Conservation (phyloP, 1,140 invertebrate species). For the Heliothis subflexa region DNA sequence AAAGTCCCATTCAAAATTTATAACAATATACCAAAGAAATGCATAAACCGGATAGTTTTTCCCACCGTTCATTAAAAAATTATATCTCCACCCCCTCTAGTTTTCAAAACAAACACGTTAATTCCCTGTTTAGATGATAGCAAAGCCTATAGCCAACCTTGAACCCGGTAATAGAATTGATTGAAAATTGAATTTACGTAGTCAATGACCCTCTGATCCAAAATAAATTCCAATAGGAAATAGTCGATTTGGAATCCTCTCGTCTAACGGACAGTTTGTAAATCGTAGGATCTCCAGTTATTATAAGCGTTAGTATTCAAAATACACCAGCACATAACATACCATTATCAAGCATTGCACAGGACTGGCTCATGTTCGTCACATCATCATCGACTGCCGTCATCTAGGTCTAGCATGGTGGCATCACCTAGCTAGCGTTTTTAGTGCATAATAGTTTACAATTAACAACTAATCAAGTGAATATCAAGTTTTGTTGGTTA, state of each 20-base stretch:
- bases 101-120: constrained; percentile 30
- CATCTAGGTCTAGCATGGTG: constrained; percentile 82
- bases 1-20: constrained; percentile 22
- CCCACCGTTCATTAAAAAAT: background rate
- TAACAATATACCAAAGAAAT: constrained; percentile 1
- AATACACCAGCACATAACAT: constrained; percentile 73
- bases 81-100: constrained; percentile 8
- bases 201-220: constrained; percentile 15
- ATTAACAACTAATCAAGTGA: constrained; percentile 48
- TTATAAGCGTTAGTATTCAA: constrained; percentile 49
- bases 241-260: constrained; percentile 24
- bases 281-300: constrained; percentile 31
- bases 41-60: constrained; percentile 23
- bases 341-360: constrained; percentile 82
- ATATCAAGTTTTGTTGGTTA: constrained; percentile 46
- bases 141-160: constrained; percentile 45
- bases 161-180: constrained; percentile 36
- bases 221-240: constrained; percentile 42
- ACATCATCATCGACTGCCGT: constrained; percentile 76
- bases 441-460: constrained; percentile 74
- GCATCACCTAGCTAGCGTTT: constrained; percentile 76
- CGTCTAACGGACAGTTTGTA: constrained; percentile 10
- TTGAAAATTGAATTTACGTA: constrained; percentile 21
- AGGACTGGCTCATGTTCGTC: constrained; percentile 78
- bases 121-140: constrained; percentile 30